Percentiles rank a stretch among this genome's conserved stretches.
These are phyloP conservation scores for Cotesia congregata DNA, from an alignment of 2,888 invertebrate species.

Conservation along the genomic window DNA sequence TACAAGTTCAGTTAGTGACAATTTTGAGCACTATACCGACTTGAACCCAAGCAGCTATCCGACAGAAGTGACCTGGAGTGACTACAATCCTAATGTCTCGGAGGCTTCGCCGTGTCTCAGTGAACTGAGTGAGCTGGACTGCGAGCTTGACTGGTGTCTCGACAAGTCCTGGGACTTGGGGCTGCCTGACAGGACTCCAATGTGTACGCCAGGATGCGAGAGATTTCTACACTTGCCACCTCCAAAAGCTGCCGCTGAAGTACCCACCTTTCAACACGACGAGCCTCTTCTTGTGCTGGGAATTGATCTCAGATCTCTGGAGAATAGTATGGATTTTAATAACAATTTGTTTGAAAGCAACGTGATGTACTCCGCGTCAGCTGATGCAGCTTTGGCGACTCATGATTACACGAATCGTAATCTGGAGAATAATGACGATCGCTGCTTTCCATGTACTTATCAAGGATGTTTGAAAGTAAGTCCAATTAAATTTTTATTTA, in stretches of 20 bases:
- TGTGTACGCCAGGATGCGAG: conserved; percentile 74
- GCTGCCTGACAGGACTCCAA: conserved; percentile 73
- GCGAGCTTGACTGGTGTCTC: conserved; percentile 66
- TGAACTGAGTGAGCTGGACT: conserved; percentile 64
- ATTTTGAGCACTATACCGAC: conserved; percentile 62
- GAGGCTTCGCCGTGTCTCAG: conserved; percentile 57
- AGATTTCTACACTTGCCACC: conserved; percentile 70
- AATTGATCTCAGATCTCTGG: conserved; percentile 67
- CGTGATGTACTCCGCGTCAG: conserved; percentile 56
- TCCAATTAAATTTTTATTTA: not conserved
- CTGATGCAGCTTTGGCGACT: conserved; percentile 66
- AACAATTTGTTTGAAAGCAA: conserved; percentile 63
- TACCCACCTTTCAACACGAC: conserved; percentile 67
- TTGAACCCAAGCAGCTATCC: conserved; percentile 54
- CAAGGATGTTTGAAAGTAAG: conserved; percentile 67
- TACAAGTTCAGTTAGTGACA: conserved; percentile 40
- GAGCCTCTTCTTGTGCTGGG: conserved; percentile 68
- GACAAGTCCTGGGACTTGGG: conserved; percentile 66
- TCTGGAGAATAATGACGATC: conserved; percentile 63
- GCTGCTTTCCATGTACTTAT: conserved; percentile 68
- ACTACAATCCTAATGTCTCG: conserved; percentile 60
- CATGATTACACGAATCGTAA: conserved; percentile 69
- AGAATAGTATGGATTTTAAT: conserved; percentile 61
- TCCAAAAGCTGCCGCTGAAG: conserved; percentile 61
- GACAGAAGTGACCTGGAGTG: conserved; percentile 62